Conservation (phyloP, 2,888 invertebrate species). For the Dynastes hyllus region DNA sequence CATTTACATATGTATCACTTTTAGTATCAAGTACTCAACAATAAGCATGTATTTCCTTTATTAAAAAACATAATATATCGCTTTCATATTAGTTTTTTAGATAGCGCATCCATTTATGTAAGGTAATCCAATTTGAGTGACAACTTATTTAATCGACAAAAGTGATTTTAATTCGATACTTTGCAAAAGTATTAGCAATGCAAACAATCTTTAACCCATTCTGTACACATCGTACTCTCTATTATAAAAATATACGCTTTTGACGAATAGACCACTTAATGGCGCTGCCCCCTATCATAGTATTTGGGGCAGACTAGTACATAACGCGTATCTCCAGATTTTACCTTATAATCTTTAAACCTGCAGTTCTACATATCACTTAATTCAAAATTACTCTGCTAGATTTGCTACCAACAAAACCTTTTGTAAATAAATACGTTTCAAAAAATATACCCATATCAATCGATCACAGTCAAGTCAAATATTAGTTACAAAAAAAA, state of each 20-base stretch:
- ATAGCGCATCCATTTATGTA: too few relatives aligned
- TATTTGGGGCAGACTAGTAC: background rate
- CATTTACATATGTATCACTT: too few relatives aligned
- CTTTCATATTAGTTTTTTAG: too few relatives aligned
- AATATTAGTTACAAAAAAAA: slow-evolving; percentile 50
- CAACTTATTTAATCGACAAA: background rate
- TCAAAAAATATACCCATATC: slow-evolving; percentile 44
- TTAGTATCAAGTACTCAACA: too few relatives aligned
- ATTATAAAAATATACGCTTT: background rate
- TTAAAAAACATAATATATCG: too few relatives aligned
- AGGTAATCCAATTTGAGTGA: background rate
- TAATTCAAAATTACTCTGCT: background rate
- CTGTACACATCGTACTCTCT: background rate
- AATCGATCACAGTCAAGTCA: slow-evolving; percentile 48
- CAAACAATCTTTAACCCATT: slow-evolving; percentile 36
- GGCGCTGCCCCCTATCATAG: background rate
- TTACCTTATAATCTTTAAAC: background rate
- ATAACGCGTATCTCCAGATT: background rate
- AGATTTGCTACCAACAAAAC: slow-evolving; percentile 25
- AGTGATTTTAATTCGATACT: background rate
- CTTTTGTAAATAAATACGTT: slow-evolving; percentile 24
- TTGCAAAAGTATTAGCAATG: slow-evolving; percentile 15
- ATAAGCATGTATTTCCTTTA: too few relatives aligned
- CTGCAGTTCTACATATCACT: background rate
- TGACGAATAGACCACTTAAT: background rate